phyloP scores from a whole-genome alignment of 2,888 invertebrate species.

The Caenorhabditis virilis region DNA sequence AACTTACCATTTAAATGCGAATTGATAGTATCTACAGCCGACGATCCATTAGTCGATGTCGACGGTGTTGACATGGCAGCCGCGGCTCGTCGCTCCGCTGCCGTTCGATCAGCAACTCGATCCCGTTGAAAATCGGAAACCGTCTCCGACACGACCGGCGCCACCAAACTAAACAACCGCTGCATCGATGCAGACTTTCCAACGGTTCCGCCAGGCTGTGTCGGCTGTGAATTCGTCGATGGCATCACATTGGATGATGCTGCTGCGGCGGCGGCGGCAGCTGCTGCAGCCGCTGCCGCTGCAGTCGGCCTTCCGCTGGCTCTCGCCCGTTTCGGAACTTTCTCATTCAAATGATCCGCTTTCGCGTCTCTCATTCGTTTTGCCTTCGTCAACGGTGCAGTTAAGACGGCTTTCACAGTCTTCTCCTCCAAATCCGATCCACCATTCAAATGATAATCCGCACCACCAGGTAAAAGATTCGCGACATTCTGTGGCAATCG shows the following conservation, averaged over 20 bases:
- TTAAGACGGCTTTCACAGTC: constrained; percentile 37
- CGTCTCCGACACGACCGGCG: constrained; percentile 53
- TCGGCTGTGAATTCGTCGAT: background rate
- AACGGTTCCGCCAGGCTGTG: too few species aligned
- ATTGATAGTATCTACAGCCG: too few species aligned
- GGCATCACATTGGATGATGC: background rate
- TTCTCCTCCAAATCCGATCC: constrained; percentile 35
- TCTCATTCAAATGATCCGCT: constrained; percentile 9
- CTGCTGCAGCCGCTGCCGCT: constrained; percentile 7
- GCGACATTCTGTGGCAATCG: constrained; percentile 19
- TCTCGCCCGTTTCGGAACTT: constrained; percentile 13
- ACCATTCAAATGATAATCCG: constrained; percentile 38
- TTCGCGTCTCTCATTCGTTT: constrained; percentile 30
- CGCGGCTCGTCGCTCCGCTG: constrained; percentile 38
- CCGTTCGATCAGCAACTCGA: constrained; percentile 48
- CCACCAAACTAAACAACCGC: constrained; percentile 39
- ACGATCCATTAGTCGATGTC: constrained; percentile 11
- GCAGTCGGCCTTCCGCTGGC: constrained; percentile 11
- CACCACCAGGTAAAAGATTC: constrained; percentile 18
- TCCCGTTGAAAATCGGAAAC: constrained; percentile 61
- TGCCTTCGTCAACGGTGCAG: constrained; percentile 26
- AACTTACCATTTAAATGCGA: too few species aligned
- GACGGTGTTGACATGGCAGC: constrained; percentile 32
- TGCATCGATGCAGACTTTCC: constrained; percentile 37
- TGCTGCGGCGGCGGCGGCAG: constrained; percentile 4